phyloP scores from a whole-genome alignment of 2,888 invertebrate genomes.

The Herminia tarsipennalis region DNA sequence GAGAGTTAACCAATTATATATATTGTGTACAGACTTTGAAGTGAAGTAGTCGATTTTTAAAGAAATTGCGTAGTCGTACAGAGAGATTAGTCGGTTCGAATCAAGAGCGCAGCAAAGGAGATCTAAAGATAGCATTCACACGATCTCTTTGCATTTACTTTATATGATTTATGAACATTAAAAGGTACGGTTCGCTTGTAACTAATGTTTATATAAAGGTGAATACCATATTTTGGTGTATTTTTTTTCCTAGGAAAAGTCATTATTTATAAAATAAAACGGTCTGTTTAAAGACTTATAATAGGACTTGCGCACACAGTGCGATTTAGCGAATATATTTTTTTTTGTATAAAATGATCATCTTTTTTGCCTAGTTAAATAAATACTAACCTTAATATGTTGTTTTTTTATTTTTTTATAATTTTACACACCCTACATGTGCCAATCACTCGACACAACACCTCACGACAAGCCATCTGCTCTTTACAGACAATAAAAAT shows the following conservation, averaged over 20 bases:
- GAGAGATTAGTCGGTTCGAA: slow-evolving; percentile 16
- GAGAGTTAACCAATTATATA: too few species aligned
- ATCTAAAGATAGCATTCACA: slow-evolving; percentile 36
- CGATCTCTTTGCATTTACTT: slow-evolving; percentile 51
- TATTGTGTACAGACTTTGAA: too few species aligned
- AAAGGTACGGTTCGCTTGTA: slow-evolving; percentile 44
- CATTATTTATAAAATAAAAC: slow-evolving; percentile 59
- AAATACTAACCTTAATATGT: slow-evolving; percentile 44
- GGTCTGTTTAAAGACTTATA: slow-evolving; percentile 76
- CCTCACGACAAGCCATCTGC: slow-evolving; percentile 4
- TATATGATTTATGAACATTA: slow-evolving; percentile 42
- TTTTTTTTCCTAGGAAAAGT: slow-evolving; percentile 72
- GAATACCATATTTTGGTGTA: slow-evolving; percentile 64
- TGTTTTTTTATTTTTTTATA: slow-evolving; percentile 26
- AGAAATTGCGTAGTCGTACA: neutral
- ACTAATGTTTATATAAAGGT: slow-evolving; percentile 48
- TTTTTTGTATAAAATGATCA: slow-evolving; percentile 47
- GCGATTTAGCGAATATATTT: slow-evolving; percentile 43
- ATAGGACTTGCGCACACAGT: slow-evolving; percentile 47
- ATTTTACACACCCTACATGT: slow-evolving; percentile 7
- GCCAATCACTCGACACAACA: slow-evolving; percentile 18
- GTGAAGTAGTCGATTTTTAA: neutral
- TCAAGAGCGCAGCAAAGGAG: slow-evolving; percentile 34
- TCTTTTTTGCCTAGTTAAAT: slow-evolving; percentile 42
- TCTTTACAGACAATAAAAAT: slow-evolving; percentile 4